Evolutionary conservation across 2,888 invertebrate species (phyloP), one percentile per base, ranked within the genome.

Genomic region (Heliconius aoede): DNA sequence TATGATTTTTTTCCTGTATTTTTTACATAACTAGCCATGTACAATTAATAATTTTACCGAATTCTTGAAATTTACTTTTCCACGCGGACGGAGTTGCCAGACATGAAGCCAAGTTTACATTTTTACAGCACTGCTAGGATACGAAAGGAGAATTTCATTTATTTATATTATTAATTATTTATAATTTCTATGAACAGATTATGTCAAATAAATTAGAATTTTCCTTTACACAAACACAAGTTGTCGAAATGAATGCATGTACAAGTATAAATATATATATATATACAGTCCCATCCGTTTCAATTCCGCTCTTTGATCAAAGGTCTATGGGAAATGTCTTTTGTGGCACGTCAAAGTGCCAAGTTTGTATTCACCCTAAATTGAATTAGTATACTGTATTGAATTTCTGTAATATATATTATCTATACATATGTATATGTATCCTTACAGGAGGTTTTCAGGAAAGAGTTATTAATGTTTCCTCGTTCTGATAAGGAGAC

Each of bases 241-340:
- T 5, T 30, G 13, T 36, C 11, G n/a, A 30, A 69, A 1, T 69
- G 28, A 46, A 69, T 69, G 28, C 28, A 30, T 46, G 24, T 46
- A 21, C 26, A 21, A 46, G 28, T 21, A n/a, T 51, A 30, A 46
- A 26, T 46, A 46, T 21, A 46, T 46, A 46, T 4, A 15, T 30
- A 51, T 46, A 11, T 69, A 55, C 11, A 51, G 30, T n/a, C 69
- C 72, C 40, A 24, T 68, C 67, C 69, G 51, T 61, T 78, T 78
- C 68, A 67, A 62, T 75, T 67, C 72, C 61, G 58, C 74, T 24
- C 65, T 78, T 78, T 75, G 75, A 78, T 78, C 68, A 75, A 74
- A 65, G 74, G 74, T 69, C 65, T 61, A 68, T 69, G n/a, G 68
- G 68, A 62, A 71, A 61, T 69, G 51, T 51, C 51, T 46, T 75